Evolutionary conservation across 2,113 vertebrate genomes (phyloP).

Genomic region (Gadus chalcogrammus): DNA sequence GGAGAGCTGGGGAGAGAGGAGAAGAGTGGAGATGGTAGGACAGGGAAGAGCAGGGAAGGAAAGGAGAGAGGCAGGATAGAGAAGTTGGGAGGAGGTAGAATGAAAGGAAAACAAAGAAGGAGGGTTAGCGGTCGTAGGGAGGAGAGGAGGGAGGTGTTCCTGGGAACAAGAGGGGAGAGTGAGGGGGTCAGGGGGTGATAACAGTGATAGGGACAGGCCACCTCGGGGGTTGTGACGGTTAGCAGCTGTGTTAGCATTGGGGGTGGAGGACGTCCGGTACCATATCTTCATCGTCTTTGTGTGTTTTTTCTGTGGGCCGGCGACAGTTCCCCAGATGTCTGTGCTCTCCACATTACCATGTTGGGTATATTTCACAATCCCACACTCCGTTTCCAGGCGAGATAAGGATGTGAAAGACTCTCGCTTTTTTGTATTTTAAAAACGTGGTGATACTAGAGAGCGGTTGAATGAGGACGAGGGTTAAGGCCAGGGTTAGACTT

Average conservation of each 20-base stretch:
- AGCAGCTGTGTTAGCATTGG: constrained; percentile 54
- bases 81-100: too few species aligned
- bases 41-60: background rate
- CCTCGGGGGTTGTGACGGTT: constrained; percentile 53
- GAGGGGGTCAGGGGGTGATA: constrained; percentile 41
- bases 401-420: constrained; percentile 31
- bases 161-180: too few species aligned
- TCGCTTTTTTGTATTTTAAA: background rate
- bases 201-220: constrained; percentile 32
- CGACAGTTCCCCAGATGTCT: background rate
- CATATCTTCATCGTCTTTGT: too few species aligned
- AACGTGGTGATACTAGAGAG: too few species aligned
- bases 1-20: too few species aligned
- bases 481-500: too few species aligned
- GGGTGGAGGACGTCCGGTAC: background rate
- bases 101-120: too few species aligned
- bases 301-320: background rate
- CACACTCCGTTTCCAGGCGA: constrained; percentile 14
- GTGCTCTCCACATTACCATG: background rate
- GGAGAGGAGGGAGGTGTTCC: too few species aligned
- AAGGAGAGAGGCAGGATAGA: too few species aligned
- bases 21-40: background rate
- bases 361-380: constrained; percentile 23
- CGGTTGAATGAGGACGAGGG: too few species aligned
- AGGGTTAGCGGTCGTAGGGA: too few species aligned